Evolutionary conservation across 2,113 vertebrate species (phyloP).

Genomic region (Aramus guarauna): DNA sequence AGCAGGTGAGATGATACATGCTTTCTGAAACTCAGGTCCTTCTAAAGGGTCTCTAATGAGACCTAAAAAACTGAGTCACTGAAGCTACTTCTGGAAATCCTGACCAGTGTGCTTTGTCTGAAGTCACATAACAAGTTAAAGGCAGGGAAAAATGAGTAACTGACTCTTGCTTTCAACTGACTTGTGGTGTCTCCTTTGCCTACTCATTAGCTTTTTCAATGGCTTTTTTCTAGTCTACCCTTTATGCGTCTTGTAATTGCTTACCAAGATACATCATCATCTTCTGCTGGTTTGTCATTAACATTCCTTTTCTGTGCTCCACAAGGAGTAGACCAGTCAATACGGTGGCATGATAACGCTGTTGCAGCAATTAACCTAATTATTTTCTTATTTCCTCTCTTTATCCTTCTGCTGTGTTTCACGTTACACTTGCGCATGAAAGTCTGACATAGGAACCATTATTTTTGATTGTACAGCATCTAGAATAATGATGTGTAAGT

Average conservation of each 20-base stretch:
- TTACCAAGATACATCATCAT: not conserved
- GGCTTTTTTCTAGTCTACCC: not conserved
- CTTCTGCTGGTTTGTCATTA: constrained; percentile 27
- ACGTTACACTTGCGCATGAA: not conserved
- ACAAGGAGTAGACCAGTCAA: not conserved
- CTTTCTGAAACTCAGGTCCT: not conserved
- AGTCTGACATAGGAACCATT: not conserved
- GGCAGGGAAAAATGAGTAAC: not conserved
- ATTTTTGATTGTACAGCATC: not conserved
- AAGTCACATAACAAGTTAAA: not conserved
- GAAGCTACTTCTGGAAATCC: not conserved
- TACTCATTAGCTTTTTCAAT: constrained; percentile 20
- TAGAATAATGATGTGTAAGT: not conserved
- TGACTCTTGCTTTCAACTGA: not conserved
- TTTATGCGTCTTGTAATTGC: not conserved
- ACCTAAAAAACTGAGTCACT: not conserved
- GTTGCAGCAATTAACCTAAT: not conserved
- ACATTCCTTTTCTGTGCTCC: not conserved
- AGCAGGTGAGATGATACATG: not conserved
- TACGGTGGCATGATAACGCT: not conserved
- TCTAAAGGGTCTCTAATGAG: not conserved
- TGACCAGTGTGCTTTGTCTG: not conserved
- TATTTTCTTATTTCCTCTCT: not conserved
- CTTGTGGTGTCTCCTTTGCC: not conserved
- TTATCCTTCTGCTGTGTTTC: not conserved